These are phyloP conservation scores for Sparidentex hasta DNA, from an alignment of 2,797 vertebrate species.

Conservation along the genomic window DNA sequence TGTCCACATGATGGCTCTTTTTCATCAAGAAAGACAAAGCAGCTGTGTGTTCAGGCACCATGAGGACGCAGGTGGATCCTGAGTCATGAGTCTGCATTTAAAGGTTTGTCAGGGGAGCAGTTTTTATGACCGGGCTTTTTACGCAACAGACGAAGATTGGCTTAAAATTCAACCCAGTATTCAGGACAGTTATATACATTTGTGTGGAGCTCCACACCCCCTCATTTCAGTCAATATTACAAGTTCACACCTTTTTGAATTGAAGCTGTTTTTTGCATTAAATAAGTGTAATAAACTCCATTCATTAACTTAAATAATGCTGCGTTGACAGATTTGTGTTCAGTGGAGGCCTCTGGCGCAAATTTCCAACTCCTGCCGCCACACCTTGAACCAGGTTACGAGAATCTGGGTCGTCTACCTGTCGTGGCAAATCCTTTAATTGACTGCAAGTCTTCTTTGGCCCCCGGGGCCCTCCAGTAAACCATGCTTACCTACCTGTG, in stretches of 20 bases:
- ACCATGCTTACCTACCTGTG: constrained; percentile 64
- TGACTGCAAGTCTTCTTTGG: constrained; percentile 24
- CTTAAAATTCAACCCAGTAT: constrained; percentile 41
- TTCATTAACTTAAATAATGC: constrained; percentile 17
- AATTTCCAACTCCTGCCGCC: constrained; percentile 34
- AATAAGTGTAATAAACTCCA: neutral
- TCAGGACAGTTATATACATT: constrained; percentile 2
- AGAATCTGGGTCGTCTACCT: constrained; percentile 65
- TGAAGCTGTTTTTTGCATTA: constrained; percentile 1
- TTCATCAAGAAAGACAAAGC: constrained; percentile 39
- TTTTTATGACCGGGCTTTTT: constrained; percentile 45
- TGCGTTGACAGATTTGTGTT: constrained; percentile 38
- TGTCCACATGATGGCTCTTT: constrained; percentile 70
- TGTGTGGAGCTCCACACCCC: neutral
- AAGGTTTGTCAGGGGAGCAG: constrained; percentile 18
- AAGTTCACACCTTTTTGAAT: constrained; percentile 2
- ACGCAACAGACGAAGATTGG: neutral
- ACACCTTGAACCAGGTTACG: constrained; percentile 48
- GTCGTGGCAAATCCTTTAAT: constrained; percentile 63
- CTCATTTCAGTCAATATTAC: constrained; percentile 14
- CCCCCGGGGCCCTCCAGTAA: constrained; percentile 13
- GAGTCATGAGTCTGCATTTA: constrained; percentile 52
- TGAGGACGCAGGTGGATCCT: constrained; percentile 24
- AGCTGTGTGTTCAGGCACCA: neutral
- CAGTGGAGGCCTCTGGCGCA: constrained; percentile 11